These are phyloP conservation scores for Rattus rattus DNA, from an alignment of 2,113 vertebrate genomes.

Conservation along the genomic window DNA sequence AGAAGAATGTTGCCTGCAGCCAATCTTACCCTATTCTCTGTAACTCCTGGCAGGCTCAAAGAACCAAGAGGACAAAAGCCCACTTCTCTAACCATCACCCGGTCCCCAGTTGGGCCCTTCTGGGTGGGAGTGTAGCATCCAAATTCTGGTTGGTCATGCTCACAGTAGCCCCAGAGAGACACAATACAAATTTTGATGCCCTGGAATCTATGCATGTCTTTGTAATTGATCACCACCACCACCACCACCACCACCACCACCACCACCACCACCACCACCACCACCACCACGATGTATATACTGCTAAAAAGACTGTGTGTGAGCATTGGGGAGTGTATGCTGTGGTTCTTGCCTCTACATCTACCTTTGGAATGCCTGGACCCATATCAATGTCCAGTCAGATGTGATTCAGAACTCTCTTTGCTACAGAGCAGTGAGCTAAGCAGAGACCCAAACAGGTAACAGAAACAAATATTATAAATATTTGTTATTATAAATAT, in stretches of 20 bases:
- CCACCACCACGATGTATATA: background rate
- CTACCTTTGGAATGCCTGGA: background rate
- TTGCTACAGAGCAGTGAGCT: no score
- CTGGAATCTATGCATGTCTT: background rate
- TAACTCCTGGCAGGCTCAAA: background rate
- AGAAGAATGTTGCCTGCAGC: background rate
- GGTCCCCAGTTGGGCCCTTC: background rate
- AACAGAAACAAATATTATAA: background rate
- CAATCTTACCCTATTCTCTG: background rate
- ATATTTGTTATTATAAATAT: no score
- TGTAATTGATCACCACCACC: accelerated
- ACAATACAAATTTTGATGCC: background rate
- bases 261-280: no score
- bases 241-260: background rate
- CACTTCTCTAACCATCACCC: background rate
- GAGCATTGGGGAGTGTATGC: background rate
- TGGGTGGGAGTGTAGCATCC: background rate
- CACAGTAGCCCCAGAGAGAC: background rate
- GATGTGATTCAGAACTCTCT: background rate
- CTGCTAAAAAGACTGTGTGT: background rate
- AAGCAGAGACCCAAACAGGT: background rate
- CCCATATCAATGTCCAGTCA: no score
- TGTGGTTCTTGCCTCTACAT: background rate
- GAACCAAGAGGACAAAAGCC: background rate
- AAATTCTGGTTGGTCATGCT: background rate